Percentiles rank a stretch among this genome's conserved stretches.
These are phyloP conservation scores for Poeciliopsis occidentalis DNA, from an alignment of 2,113 vertebrate species.

Conservation along the genomic window DNA sequence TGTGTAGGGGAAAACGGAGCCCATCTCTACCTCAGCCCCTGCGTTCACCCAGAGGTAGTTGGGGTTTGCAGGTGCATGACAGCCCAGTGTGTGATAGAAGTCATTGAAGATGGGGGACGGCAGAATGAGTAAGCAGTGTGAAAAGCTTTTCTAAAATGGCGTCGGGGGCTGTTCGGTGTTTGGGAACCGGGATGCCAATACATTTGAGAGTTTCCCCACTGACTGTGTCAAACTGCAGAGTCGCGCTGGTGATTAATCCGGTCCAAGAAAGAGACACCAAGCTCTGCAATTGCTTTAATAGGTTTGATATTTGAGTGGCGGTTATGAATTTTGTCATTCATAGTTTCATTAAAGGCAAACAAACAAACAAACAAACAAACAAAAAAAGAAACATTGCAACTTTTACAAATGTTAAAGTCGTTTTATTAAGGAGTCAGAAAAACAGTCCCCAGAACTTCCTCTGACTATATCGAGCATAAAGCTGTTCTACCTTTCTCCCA, in stretches of 20 bases:
- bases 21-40: conserved; percentile 29
- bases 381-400: neutral
- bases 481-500: no score
- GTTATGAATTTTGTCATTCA: neutral
- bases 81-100: conserved; percentile 73
- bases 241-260: neutral
- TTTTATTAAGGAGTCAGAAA: neutral
- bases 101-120: conserved; percentile 79
- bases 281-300: neutral
- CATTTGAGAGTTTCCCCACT: conserved; percentile 55
- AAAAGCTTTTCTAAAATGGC: conserved; percentile 89
- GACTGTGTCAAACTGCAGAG: conserved; percentile 31
- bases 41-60: conserved; percentile 54
- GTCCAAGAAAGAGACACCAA: neutral
- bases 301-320: no score
- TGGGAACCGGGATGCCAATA: conserved; percentile 66
- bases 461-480: no score
- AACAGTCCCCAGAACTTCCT: no score
- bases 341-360: neutral
- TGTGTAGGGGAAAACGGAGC: neutral
- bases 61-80: conserved; percentile 76
- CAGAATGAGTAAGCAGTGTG: conserved; percentile 83
- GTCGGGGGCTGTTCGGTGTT: conserved; percentile 81
- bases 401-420: neutral
- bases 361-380: neutral